Conservation (phyloP, 37 sponge, comb jelly and placozoan genomes). For the Aplysina aerophoba region DNA sequence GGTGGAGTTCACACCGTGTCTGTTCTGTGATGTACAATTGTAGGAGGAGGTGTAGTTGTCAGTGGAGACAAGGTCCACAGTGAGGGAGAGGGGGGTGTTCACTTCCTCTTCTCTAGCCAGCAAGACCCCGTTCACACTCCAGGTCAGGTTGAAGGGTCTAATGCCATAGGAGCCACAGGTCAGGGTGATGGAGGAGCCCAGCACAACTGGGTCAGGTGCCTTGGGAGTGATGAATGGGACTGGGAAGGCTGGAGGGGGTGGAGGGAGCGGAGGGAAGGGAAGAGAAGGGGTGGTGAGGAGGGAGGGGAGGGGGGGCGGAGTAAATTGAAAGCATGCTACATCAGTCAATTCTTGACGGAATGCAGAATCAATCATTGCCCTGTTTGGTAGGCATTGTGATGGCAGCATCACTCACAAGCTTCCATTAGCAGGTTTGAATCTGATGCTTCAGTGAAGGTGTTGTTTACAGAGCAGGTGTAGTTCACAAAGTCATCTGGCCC, state of each 20-base stretch:
- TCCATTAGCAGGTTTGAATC: too few species aligned
- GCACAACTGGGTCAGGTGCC: constrained; percentile 17
- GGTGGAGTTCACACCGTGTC: not conserved
- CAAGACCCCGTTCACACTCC: not conserved
- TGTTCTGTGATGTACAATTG: constrained; percentile 12
- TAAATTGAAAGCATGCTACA: too few species aligned
- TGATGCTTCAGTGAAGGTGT: too few species aligned
- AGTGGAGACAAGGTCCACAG: not conserved
- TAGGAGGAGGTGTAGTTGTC: constrained; percentile 1
- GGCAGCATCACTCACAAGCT: too few species aligned
- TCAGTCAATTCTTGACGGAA: too few species aligned
- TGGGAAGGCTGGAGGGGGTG: not conserved
- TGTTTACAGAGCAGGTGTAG: too few species aligned
- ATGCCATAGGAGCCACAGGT: constrained; percentile 19
- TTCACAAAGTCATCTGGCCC: too few species aligned
- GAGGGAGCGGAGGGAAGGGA: too few species aligned
- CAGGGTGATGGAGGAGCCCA: constrained; percentile 10
- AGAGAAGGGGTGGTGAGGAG: too few species aligned
- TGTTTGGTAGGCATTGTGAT: too few species aligned
- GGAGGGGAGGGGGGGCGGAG: too few species aligned
- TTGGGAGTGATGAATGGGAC: constrained; percentile 13
- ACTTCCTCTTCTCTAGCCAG: constrained; percentile 1
- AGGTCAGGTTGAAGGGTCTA: constrained; percentile 25
- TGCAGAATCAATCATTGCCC: too few species aligned
- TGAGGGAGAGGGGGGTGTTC: not conserved